These are phyloP conservation scores for Liposcelis brunnea DNA, from an alignment of 2,888 invertebrate species.

Conservation along the genomic window DNA sequence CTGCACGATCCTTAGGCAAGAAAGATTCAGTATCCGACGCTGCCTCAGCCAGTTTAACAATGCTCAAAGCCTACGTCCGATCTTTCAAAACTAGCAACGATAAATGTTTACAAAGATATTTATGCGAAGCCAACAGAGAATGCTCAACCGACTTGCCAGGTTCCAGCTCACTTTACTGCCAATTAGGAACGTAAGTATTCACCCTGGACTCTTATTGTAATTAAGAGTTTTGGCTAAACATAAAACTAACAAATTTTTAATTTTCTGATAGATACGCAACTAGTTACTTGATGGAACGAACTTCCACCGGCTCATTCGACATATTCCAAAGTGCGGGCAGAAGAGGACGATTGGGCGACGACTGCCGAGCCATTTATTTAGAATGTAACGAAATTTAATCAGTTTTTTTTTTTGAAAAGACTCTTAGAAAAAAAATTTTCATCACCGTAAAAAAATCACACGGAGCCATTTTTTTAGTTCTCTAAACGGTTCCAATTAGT, in stretches of 20 bases:
- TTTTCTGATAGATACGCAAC: constrained; percentile 53
- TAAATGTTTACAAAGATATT: constrained; percentile 67
- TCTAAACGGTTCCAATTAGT: too few species aligned
- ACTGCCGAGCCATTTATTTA: constrained; percentile 68
- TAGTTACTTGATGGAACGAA: constrained; percentile 65
- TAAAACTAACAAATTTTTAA: neutral
- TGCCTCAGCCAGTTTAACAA: constrained; percentile 68
- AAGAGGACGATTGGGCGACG: constrained; percentile 67
- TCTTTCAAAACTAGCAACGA: constrained; percentile 58
- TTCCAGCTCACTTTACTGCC: constrained; percentile 63
- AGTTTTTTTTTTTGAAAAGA: too few species aligned
- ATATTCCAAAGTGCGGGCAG: constrained; percentile 71
- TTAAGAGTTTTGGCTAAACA: too few species aligned
- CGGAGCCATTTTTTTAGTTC: too few species aligned
- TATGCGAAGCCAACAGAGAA: constrained; percentile 80
- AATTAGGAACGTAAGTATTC: constrained; percentile 73
- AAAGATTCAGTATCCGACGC: constrained; percentile 84
- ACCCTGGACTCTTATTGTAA: constrained; percentile 4
- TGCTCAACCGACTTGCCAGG: constrained; percentile 62
- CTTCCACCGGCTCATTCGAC: constrained; percentile 43
- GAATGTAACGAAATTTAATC: constrained; percentile 76
- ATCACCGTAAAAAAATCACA: constrained; percentile 1
- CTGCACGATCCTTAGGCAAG: constrained; percentile 68
- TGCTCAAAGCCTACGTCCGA: constrained; percentile 76
- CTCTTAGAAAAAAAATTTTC: too few species aligned